phyloP scores from a whole-genome alignment of 1,140 invertebrate species.

The Aethina tumida region DNA sequence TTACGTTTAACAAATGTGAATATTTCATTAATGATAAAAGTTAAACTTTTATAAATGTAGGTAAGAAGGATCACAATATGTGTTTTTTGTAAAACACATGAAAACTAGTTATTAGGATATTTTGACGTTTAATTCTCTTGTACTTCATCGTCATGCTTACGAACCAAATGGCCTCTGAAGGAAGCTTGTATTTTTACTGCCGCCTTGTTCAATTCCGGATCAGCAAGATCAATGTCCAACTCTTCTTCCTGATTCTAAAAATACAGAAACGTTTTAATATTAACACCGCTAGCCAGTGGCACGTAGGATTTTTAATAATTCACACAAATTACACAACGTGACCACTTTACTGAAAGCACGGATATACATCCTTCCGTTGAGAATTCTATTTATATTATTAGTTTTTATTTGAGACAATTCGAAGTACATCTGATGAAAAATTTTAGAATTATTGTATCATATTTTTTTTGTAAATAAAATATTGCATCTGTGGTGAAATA shows the following conservation, averaged over 20 bases:
- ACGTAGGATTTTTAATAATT: not conserved
- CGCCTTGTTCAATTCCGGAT: conserved; percentile 82
- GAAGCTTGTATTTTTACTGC: conserved; percentile 89
- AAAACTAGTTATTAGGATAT: conserved; percentile 10
- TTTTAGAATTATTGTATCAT: not conserved
- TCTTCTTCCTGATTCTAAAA: conserved; percentile 48
- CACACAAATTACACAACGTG: not conserved
- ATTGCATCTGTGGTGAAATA: not conserved
- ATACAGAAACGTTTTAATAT: not conserved
- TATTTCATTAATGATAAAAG: too few species aligned
- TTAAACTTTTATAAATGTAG: too few species aligned
- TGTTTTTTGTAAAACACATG: conserved; percentile 9
- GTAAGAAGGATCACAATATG: conserved; percentile 16
- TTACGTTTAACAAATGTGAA: too few species aligned
- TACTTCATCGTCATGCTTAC: conserved; percentile 51
- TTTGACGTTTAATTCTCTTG: conserved; percentile 7
- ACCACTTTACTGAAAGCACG: not conserved
- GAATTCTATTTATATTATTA: not conserved
- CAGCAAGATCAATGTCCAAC: conserved; percentile 68
- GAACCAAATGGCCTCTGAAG: conserved; percentile 81
- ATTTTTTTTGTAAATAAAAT: conserved; percentile 6
- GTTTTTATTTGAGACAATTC: not conserved
- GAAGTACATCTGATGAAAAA: not conserved
- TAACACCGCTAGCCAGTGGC: not conserved
- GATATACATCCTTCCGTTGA: not conserved